phyloP scores from a whole-genome alignment of 1,140 invertebrate genomes.

The Drosophila pseudoobscura region DNA sequence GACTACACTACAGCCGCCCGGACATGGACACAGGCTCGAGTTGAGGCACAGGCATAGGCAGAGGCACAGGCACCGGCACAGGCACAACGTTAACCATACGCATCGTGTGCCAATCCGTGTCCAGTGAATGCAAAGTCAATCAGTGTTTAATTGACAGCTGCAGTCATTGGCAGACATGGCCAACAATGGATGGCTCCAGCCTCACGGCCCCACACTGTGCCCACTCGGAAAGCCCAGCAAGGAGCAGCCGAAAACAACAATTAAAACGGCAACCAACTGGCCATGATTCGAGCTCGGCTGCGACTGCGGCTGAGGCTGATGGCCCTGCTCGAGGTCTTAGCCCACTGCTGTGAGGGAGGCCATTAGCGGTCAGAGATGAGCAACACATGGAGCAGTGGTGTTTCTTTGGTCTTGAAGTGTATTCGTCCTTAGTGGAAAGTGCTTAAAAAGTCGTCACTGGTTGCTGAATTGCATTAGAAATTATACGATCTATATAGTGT shows the following conservation, averaged over 20 bases:
- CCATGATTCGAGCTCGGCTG: conserved; percentile 15
- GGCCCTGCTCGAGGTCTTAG: neutral
- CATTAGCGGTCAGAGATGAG: conserved; percentile 21
- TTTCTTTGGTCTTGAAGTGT: neutral
- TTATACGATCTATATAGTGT: no score
- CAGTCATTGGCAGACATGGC: conserved; percentile 52
- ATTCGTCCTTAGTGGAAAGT: neutral
- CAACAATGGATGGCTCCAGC: conserved; percentile 17
- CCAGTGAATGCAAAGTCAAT: conserved; percentile 63
- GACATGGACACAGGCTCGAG: no score
- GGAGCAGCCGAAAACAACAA: conserved; percentile 28
- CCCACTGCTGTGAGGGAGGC: conserved; percentile 9
- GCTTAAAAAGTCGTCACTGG: no score
- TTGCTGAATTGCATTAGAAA: no score
- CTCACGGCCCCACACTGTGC: neutral
- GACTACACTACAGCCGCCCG: no score
- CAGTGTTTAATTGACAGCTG: conserved; percentile 76
- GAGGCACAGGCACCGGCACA: conserved; percentile 11
- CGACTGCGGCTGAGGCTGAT: conserved; percentile 15
- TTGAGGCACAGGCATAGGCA: conserved; percentile 6
- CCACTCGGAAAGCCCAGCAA: conserved; percentile 16
- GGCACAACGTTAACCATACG: conserved; percentile 69
- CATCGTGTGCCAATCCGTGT: conserved; percentile 53
- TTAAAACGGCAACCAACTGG: conserved; percentile 43
- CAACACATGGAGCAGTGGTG: neutral